Evolutionary conservation across 2,888 invertebrate species (phyloP), one percentile per base, ranked within the genome.

Genomic region (Thymelicus lineola): DNA sequence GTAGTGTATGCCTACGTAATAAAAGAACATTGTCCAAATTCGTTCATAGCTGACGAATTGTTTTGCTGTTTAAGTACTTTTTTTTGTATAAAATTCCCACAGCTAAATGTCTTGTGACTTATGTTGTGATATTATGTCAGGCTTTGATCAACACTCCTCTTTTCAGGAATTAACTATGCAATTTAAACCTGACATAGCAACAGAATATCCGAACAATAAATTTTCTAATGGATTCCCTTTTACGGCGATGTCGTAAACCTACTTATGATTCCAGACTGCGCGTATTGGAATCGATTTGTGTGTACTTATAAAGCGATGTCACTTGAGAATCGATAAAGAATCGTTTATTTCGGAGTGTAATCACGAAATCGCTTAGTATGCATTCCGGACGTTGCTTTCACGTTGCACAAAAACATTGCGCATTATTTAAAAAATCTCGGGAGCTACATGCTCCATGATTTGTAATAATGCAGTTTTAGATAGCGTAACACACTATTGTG

Each of bases 301-400:
- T 64, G 64, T 60, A 73, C 73, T 69, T 70, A 73, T 73, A 63
- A 62, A 67, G 69, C 70, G 71, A 66, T 64, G 75, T 75, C 75
- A 73, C 74, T 77, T 77, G 77, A 78, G 79, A 79, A 82, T 80
- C 78, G 75, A 82, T 86, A 77, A 81, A 77, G 77, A 76, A 79
- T 85, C 77, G 80, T 76, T 75, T 73, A 77, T 77, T 81, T 79
- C 72, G 71, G 73, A 79, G 71, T 80, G 73, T 71, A 75, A 80
- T 79, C 79, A 80, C 81, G 79, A 75, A 76, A 55, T 73, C 71
- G 66, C 71, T 80, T 79, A 57, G 76, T 75, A 80, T 81, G 77
- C 79, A 66, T 62, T 69, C 64, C 75, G 72, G 48, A 66, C 63
- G 58, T 62, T 64, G 73, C 81, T 81, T 82, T 81, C 81, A 75